Evolutionary conservation across 1,140 invertebrate genomes (phyloP), one percentile per base, ranked within the genome.

Genomic region (Lineus longissimus): DNA sequence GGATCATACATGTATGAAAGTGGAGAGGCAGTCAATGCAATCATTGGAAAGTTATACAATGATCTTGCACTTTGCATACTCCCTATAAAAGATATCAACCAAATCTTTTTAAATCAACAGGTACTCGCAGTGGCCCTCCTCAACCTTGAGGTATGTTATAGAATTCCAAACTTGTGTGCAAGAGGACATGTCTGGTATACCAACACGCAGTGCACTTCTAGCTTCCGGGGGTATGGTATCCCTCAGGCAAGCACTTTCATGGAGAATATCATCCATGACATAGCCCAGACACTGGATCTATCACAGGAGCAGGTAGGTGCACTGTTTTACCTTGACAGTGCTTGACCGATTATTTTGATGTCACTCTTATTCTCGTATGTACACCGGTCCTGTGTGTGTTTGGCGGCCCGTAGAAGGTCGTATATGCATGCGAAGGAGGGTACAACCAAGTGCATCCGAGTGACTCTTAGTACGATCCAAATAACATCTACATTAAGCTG

Each of bases 111-210:
- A 13, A 13, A 13, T 43, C 40, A 13, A 43, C 11, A 43, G 40
- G 40, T 43, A 13, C 11, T 43, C 11, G 40, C 11, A 43, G 11
- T 23, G n/a, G n/a, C n/a, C 25, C 19, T 51, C 47, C 91, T 66
- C 89, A 91, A 0, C 86, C 93, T 84, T 73, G 73, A 75, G 41
- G 65, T 63, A 33, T 47, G 51, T 19, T 77, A 75, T 55, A 63
- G 67, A 15, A 45, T 77, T 30, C 69, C 71, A 13, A 62, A 68
- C 30, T 31, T 76, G 2, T 27, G 47, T 33, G 59, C 70, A 15
- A 62, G 55, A 13, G 65, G 72, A 25, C 54, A 63, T 29, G n/a
- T 72, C 2, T 73, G 76, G 33, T 72, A 74, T 59, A 78, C 76
- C 17, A 79, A 78, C 61, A 59, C 67, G 19, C 60, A 60, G 30